A percentile compares a stretch with the other conserved stretches of the same genome.
Evolutionary conservation across 53 echinoderm and acorn worm genomes (phyloP).

Genomic region (Astropecten irregularis): DNA sequence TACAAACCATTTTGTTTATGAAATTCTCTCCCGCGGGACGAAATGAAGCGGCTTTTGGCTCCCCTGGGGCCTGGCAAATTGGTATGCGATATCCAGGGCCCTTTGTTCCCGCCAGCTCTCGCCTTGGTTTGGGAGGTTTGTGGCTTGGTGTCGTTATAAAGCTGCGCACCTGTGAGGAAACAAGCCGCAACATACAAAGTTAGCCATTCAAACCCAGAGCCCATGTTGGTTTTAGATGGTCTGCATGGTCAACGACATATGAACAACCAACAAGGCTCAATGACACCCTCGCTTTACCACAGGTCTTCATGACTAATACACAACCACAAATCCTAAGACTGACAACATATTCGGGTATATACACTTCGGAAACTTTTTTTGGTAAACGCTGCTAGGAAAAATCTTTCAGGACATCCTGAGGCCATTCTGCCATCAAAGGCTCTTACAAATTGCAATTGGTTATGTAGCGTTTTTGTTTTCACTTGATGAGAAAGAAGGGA

Average conservation of each 20-base stretch:
- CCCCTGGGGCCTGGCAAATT: slow-evolving; percentile 37
- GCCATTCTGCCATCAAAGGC: background rate
- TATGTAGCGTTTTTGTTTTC: slow-evolving; percentile 18
- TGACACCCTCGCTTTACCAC: background rate
- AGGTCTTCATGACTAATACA: too few species aligned
- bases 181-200: slow-evolving; percentile 23
- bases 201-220: background rate
- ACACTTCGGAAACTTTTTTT: too few species aligned
- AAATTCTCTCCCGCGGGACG: slow-evolving; percentile 42
- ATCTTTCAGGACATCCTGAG: background rate
- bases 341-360: too few species aligned
- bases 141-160: slow-evolving; percentile 43
- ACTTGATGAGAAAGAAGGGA: background rate
- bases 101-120: slow-evolving; percentile 20
- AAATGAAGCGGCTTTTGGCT: slow-evolving; percentile 48
- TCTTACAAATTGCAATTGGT: background rate
- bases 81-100: slow-evolving; percentile 48
- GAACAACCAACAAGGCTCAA: background rate
- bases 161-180: slow-evolving; percentile 26
- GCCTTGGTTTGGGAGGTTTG: slow-evolving; percentile 24
- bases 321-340: too few species aligned
- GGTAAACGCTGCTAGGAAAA: too few species aligned
- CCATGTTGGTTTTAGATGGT: background rate
- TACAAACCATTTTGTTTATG: slow-evolving; percentile 62
- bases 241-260: background rate